Percentiles rank a stretch among this genome's conserved stretches.
Conservation (phyloP, 1,140 invertebrate species). For the Nixonia krombeini region DNA sequence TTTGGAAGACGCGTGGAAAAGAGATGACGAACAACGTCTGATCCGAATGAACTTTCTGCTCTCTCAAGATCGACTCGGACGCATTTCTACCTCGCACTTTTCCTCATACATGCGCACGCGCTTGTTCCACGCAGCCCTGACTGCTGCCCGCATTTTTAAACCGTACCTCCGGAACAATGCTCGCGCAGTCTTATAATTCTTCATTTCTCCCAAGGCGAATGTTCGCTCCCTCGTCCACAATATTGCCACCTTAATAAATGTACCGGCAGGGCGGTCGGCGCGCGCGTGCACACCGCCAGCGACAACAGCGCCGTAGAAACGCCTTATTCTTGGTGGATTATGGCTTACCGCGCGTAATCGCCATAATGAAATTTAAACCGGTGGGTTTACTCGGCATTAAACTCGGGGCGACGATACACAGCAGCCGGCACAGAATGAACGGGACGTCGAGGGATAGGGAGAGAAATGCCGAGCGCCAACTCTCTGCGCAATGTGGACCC, state of each 20-base stretch:
- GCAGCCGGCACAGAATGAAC: conserved; percentile 1
- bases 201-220: background rate
- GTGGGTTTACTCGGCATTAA: conserved; percentile 23
- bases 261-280: too few relatives aligned
- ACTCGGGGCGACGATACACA: conserved; percentile 2
- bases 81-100: background rate
- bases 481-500: background rate
- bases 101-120: background rate
- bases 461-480: background rate
- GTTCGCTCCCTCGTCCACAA: background rate
- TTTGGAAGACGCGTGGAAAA: too few relatives aligned
- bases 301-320: background rate
- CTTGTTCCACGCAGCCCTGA: background rate
- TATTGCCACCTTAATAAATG: background rate
- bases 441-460: conserved; percentile 1
- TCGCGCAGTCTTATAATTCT: background rate
- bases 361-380: conserved; percentile 55
- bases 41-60: too few relatives aligned
- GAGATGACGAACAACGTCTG: too few relatives aligned
- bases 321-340: conserved; percentile 42
- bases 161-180: background rate
- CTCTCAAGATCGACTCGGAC: too few relatives aligned
- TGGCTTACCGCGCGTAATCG: conserved; percentile 48
- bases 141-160: conserved; percentile 1
- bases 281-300: background rate